Conservation (phyloP, 2,888 invertebrate species). For the Agriopis aurantiaria region DNA sequence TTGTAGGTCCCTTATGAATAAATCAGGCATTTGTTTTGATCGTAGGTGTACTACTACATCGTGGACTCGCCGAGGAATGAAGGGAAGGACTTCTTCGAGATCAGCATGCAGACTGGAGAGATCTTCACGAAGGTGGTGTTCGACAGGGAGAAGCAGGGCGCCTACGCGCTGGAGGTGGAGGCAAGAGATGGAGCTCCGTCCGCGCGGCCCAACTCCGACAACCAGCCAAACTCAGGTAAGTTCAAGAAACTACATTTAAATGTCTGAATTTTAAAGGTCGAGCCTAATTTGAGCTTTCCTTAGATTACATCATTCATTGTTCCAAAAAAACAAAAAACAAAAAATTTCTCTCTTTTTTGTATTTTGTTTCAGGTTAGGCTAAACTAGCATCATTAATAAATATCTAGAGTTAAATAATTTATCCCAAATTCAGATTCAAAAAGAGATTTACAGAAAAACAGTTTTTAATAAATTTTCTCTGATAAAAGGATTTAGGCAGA, state of each 20-base stretch:
- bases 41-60: conserved; percentile 96
- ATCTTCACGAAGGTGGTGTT: conserved; percentile 98
- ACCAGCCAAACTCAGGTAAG: conserved; percentile 97
- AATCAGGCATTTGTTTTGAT: conserved; percentile 55
- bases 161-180: conserved; percentile 98
- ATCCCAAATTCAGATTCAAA: too few relatives aligned
- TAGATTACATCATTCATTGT: conserved; percentile 26
- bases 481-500: conserved; percentile 20
- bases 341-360: too few relatives aligned
- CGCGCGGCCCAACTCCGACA: conserved; percentile 96
- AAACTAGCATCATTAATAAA: too few relatives aligned
- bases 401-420: too few relatives aligned
- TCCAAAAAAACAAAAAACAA: too few relatives aligned
- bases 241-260: conserved; percentile 25
- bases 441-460: too few relatives aligned
- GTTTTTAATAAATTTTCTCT: conserved; percentile 41
- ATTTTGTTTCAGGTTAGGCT: too few relatives aligned
- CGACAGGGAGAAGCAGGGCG: conserved; percentile 98
- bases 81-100: conserved; percentile 98
- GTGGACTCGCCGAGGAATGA: conserved; percentile 96
- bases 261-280: conserved; percentile 7
- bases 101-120: conserved; percentile 97
- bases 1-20: conserved; percentile 57
- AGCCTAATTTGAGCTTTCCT: conserved; percentile 19
- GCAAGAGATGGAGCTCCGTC: conserved; percentile 99